phyloP scores from a whole-genome alignment of 2,797 vertebrate genomes.

The Xiphorhynchus erythropygius region DNA sequence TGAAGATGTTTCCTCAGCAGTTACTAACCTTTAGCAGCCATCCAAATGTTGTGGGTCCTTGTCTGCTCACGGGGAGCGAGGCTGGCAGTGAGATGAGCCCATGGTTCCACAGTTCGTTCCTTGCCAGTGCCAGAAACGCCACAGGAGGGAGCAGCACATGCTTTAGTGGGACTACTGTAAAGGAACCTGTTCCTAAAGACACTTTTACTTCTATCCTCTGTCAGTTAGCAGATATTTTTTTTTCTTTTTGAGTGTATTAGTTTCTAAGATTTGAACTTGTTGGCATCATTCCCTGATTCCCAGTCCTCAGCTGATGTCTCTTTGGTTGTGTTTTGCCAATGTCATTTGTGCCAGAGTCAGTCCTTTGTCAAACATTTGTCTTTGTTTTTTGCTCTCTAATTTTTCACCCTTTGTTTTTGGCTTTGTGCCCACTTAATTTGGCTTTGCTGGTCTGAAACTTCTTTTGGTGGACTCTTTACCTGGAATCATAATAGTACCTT shows the following conservation, averaged over 20 bases:
- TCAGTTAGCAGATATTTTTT: neutral
- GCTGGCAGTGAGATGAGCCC: neutral
- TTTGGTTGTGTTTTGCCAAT: neutral
- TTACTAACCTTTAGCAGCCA: neutral
- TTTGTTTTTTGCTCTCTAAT: neutral
- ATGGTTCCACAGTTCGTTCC: neutral
- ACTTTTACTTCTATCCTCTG: neutral
- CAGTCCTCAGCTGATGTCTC: neutral
- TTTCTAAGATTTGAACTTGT: neutral
- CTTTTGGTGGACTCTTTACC: neutral
- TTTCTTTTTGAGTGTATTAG: neutral
- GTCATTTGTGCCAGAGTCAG: neutral
- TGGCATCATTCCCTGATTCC: neutral
- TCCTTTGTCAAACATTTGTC: neutral
- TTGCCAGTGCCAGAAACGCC: neutral
- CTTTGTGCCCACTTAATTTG: neutral
- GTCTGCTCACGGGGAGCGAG: accelerated
- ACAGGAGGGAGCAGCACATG: conserved; percentile 19
- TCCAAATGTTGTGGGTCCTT: accelerated
- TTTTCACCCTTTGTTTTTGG: neutral
- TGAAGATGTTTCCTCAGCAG: neutral
- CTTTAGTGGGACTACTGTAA: neutral
- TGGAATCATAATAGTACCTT: neutral
- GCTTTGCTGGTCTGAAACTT: neutral
- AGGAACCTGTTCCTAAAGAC: neutral